phyloP scores from a whole-genome alignment of 2,888 invertebrate genomes.

The Schrankia costaestrigalis region DNA sequence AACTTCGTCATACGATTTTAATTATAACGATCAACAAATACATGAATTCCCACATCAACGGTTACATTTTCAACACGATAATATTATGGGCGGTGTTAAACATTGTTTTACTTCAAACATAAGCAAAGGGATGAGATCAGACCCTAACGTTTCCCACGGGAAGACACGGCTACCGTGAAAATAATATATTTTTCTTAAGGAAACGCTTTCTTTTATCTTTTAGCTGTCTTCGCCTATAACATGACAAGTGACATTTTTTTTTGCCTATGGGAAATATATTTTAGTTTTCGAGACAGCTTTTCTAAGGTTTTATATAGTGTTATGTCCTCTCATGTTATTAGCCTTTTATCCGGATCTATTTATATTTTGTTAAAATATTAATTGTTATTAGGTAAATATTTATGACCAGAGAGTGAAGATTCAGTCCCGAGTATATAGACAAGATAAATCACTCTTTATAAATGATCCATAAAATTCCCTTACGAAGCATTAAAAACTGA shows the following conservation, averaged over 20 bases:
- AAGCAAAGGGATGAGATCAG: neutral
- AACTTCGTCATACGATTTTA: neutral
- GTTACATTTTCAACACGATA: neutral
- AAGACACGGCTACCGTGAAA: constrained; percentile 2
- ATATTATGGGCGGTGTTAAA: neutral
- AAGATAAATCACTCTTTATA: too few species aligned
- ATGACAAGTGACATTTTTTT: constrained; percentile 4
- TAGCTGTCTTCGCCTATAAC: constrained; percentile 2
- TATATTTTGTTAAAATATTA: too few species aligned
- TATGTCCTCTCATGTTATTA: too few species aligned
- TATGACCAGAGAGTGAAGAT: too few species aligned
- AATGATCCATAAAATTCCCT: too few species aligned
- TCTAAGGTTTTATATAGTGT: neutral
- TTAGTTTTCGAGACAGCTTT: neutral
- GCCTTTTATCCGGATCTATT: too few species aligned
- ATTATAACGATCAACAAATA: neutral
- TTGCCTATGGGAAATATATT: constrained; percentile 5
- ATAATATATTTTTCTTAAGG: constrained; percentile 5
- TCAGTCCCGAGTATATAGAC: too few species aligned
- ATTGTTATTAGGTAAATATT: too few species aligned
- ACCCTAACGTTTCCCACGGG: constrained; percentile 3
- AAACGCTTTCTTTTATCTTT: constrained; percentile 5
- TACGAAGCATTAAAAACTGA: too few species aligned
- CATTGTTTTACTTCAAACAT: neutral
- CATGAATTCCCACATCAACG: neutral